Conservation (phyloP, 1,140 invertebrate genomes). For the Archivesica marissinica region DNA sequence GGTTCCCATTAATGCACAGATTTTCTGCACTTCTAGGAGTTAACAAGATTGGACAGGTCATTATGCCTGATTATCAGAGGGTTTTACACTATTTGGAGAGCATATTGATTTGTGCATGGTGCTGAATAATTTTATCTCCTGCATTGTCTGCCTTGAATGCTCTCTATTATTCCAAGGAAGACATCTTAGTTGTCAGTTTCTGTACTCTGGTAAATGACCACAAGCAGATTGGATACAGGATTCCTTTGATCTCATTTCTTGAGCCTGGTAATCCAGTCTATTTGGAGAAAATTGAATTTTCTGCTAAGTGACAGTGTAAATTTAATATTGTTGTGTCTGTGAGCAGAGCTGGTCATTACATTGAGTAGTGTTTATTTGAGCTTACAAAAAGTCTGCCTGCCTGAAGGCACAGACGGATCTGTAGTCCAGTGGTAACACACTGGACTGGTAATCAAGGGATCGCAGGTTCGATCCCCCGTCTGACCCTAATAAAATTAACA, state of each 20-base stretch:
- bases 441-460: too few relatives aligned
- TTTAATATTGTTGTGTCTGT: too few relatives aligned
- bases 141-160: conserved; percentile 15
- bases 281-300: conserved; percentile 21
- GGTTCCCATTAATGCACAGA: conserved; percentile 45
- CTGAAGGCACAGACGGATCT: too few relatives aligned
- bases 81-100: conserved; percentile 4
- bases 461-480: too few relatives aligned
- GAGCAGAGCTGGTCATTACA: too few relatives aligned
- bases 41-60: conserved; percentile 40
- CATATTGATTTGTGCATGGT: conserved; percentile 39
- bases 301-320: conserved; percentile 8
- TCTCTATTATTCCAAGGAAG: conserved; percentile 3
- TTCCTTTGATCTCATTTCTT: conserved; percentile 20
- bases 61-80: neutral
- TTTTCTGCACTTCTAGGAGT: conserved; percentile 35
- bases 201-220: conserved; percentile 23
- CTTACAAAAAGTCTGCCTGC: too few relatives aligned
- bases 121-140: conserved; percentile 45
- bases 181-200: conserved; percentile 12
- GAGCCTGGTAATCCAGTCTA: neutral
- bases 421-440: too few relatives aligned
- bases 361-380: too few relatives aligned
- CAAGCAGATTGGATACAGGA: conserved; percentile 21
- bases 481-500: too few relatives aligned